These are phyloP conservation scores for Norana najaformis DNA, from an alignment of 2,888 invertebrate genomes.

Conservation along the genomic window DNA sequence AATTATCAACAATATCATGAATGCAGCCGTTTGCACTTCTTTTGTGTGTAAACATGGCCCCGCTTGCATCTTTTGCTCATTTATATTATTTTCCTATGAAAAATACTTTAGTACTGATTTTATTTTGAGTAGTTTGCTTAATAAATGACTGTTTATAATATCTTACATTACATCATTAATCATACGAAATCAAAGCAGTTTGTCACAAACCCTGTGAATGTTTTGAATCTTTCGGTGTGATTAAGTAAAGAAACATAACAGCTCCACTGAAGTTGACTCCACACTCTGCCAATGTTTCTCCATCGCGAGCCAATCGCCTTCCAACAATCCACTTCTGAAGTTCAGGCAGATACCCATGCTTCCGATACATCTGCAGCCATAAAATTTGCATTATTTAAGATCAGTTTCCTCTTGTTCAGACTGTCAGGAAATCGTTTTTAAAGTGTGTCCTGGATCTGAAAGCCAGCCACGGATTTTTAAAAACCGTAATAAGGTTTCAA, in stretches of 20 bases:
- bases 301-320: conserved; percentile 8
- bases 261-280: conserved; percentile 16
- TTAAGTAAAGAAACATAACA: conserved; percentile 7
- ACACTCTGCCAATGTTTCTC: not conserved
- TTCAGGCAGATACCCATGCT: not conserved
- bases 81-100: too few species aligned
- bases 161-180: not conserved
- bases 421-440: too few species aligned
- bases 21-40: too few species aligned
- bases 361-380: not conserved
- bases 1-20: too few species aligned
- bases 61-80: too few species aligned
- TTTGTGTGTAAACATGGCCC: too few species aligned
- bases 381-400: not conserved
- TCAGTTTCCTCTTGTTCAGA: not conserved
- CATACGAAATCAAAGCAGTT: not conserved
- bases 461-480: too few species aligned
- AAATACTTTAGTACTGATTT: too few species aligned
- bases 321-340: conserved; percentile 23
- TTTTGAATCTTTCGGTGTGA: not conserved
- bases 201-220: not conserved
- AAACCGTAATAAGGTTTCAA: too few species aligned
- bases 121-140: too few species aligned
- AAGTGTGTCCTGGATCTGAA: too few species aligned
- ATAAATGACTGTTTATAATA: too few species aligned